Base-by-base conservation (phyloP, 2,797 vertebrate species). In the Chanos chanos region DNA sequence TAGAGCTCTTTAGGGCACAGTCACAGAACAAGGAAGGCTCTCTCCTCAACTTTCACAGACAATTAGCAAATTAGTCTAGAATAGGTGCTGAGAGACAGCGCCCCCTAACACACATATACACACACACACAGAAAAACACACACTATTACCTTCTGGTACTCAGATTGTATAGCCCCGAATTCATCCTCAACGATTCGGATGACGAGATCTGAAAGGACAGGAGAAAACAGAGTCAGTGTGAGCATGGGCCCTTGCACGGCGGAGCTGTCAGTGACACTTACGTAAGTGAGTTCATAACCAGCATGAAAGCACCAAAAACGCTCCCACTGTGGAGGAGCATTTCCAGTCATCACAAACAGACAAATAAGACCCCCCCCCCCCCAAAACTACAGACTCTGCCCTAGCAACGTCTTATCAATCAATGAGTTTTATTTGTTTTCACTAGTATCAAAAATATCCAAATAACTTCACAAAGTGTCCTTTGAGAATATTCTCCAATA, bases 91-190 rank as follows among this genome's bases (percentile, higher is more conserved):
- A 1, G 40, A 25, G 48, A 68, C 53, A 43, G 37, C 10, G 15
- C 45, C 59, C 27, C 19, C 16, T 15, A 28, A 21, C 33, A 45
- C 61, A 40, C 28, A 51, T 7, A 12, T 40, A 60, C 51, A 7
- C 30, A 52, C 19, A 4, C 41, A 37, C 16, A 13, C 56, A 12
- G 10, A 30, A 18, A 43, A 39, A 39, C 48, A 60, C 44, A 50
- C 66, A 10, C 55, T 51, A 68, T 85, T 85, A 90, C 89, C 88
- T 90, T 90, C 74, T 89, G 84, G 58, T 89, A 90, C 64, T 91
- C 88, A 0, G 78, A 79, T 64, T 89, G 84, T 70, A 87, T 71
- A 66, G 83, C 79, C 76, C 78, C 86, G 49, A 89, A 89, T 73
- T 79, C 87, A 69, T 90, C 86, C 75, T 89, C 88, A 12, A 85